Conservation (phyloP, 2,888 invertebrate genomes). For the Psococerastis gibbosa region DNA sequence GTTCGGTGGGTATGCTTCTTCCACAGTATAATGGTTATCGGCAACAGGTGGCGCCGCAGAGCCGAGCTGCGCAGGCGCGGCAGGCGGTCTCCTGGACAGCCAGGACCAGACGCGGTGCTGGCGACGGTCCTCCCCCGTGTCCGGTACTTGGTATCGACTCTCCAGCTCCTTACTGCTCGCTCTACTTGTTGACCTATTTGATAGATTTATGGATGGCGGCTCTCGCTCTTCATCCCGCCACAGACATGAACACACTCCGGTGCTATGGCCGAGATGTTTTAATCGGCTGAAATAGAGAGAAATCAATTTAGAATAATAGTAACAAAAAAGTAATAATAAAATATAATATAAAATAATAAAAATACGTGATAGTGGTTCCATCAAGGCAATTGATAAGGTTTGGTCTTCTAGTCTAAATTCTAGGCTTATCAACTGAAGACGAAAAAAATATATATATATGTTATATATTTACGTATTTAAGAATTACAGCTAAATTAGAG, state of each 20-base stretch:
- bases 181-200: background rate
- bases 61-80: slow-evolving; percentile 12
- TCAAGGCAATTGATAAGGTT: too few relatives aligned
- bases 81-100: slow-evolving; percentile 15
- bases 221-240: background rate
- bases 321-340: too few relatives aligned
- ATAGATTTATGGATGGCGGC: background rate
- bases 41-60: slow-evolving; percentile 24
- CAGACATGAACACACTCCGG: background rate
- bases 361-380: too few relatives aligned
- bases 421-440: too few relatives aligned
- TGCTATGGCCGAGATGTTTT: slow-evolving; percentile 20
- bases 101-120: slow-evolving; percentile 18
- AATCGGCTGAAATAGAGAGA: slow-evolving; percentile 19
- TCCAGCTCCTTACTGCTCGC: background rate
- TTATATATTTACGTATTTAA: too few relatives aligned
- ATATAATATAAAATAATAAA: too few relatives aligned
- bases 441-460: too few relatives aligned
- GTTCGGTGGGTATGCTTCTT: slow-evolving; percentile 34
- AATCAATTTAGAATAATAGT: too few relatives aligned
- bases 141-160: background rate
- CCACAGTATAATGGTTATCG: slow-evolving; percentile 55
- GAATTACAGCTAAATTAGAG: too few relatives aligned
- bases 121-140: background rate
- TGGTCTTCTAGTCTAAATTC: too few relatives aligned